Conservation (phyloP, 53 echinoderm and acorn worm genomes). For the Pentamera pediparva region DNA sequence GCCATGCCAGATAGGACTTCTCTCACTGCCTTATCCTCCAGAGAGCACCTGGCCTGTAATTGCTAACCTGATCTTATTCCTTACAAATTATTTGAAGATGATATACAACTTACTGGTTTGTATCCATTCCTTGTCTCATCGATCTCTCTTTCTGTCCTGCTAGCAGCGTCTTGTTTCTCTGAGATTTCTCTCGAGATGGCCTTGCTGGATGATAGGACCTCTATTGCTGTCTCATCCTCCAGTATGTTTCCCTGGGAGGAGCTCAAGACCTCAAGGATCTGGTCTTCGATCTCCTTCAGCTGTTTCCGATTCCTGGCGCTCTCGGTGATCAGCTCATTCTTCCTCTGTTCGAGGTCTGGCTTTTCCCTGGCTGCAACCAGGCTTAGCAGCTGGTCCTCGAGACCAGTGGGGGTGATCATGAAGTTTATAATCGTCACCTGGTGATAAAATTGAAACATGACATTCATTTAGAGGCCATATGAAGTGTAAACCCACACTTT, state of each 20-base stretch:
- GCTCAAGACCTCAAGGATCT: conserved; percentile 85
- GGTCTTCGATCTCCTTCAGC: conserved; percentile 97
- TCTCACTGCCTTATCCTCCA: no score
- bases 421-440: conserved; percentile 95
- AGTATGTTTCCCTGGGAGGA: conserved; percentile 95
- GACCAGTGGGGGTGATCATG: conserved; percentile 99
- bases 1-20: no score
- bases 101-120: conserved; percentile 95
- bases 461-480: no score
- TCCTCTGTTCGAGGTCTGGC: conserved; percentile 96
- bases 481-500: no score
- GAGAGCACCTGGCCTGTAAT: no score
- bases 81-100: no score
- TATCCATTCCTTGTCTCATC: conserved; percentile 97
- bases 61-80: no score
- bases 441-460: background rate
- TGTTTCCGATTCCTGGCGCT: conserved; percentile 95
- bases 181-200: conserved; percentile 92
- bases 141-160: conserved; percentile 87
- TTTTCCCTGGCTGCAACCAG: conserved; percentile 98
- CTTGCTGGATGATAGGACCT: conserved; percentile 90
- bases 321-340: conserved; percentile 95
- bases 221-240: conserved; percentile 96
- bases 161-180: conserved; percentile 72
- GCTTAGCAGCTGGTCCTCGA: conserved; percentile 95